Evolutionary conservation across 23 tunicate species (phyloP).

Genomic region (Ciona savignyi): DNA sequence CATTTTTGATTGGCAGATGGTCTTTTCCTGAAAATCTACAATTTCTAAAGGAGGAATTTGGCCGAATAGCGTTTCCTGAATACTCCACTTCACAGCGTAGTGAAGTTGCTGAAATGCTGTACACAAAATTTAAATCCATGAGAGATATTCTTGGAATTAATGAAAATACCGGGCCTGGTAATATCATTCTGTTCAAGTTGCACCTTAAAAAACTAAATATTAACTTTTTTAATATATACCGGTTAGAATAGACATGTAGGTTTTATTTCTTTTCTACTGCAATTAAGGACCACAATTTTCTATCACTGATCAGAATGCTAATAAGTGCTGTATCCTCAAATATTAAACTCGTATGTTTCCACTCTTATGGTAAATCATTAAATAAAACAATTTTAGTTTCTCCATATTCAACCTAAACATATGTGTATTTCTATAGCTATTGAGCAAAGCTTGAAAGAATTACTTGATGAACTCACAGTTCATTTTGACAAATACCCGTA

Average conservation of each 20-base stretch:
- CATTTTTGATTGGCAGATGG: conserved; percentile 19
- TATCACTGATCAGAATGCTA: not conserved
- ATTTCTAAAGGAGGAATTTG: conserved; percentile 56
- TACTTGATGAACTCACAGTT: conserved; percentile 27
- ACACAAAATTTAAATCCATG: conserved; percentile 40
- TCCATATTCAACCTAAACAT: no score
- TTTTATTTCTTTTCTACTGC: conserved; percentile 9
- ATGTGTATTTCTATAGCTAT: conserved; percentile 19
- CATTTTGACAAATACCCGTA: conserved; percentile 72
- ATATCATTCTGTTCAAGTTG: not conserved
- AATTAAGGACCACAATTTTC: conserved; percentile 9
- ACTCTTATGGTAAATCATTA: no score
- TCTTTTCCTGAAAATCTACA: conserved; percentile 27
- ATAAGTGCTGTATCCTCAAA: no score
- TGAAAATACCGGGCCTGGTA: conserved; percentile 44
- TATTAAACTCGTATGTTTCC: no score
- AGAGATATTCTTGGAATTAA: conserved; percentile 42
- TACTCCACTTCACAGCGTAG: conserved; percentile 15
- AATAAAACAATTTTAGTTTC: no score
- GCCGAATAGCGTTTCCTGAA: conserved; percentile 30
- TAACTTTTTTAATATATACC: not conserved
- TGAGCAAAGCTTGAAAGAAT: conserved; percentile 45
- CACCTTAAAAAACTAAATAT: not conserved
- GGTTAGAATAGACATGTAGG: not conserved
- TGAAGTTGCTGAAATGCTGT: conserved; percentile 20